Conservation (phyloP, 2,113 vertebrate species). For the Ptilorrhoa leucosticta region DNA sequence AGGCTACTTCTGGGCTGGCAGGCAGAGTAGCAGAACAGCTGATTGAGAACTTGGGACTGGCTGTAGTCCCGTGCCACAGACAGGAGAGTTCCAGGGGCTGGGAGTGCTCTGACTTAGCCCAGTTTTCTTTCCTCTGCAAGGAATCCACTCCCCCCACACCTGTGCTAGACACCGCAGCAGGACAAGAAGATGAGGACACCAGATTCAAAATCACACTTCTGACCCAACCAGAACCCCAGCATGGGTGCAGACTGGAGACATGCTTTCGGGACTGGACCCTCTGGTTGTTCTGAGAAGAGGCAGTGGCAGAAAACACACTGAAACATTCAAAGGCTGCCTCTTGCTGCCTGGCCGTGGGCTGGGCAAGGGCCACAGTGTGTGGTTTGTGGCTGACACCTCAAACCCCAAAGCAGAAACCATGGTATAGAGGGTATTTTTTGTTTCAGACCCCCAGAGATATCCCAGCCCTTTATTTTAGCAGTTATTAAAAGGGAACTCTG, state of each 20-base stretch:
- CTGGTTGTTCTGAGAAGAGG: not conserved
- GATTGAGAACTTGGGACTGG: not conserved
- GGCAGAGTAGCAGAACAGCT: not conserved
- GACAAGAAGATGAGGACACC: not conserved
- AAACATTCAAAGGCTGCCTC: not conserved
- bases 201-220: not conserved
- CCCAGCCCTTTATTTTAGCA: not conserved
- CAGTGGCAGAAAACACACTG: rapidly evolving
- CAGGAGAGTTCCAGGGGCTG: not conserved
- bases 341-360: not conserved
- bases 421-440: not conserved
- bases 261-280: not conserved
- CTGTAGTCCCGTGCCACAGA: not conserved
- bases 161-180: not conserved
- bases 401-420: not conserved
- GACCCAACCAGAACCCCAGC: not conserved
- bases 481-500: not conserved
- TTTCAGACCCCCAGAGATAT: not conserved
- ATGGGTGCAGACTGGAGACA: not conserved
- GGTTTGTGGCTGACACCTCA: not conserved
- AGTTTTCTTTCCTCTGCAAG: not conserved
- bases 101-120: not conserved
- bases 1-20: not conserved
- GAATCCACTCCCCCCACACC: not conserved
- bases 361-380: rapidly evolving